A percentile compares a stretch with the other conserved stretches of the same genome.
phyloP scores from a whole-genome alignment of 2,888 invertebrate genomes.

The Ferrisia virgata region DNA sequence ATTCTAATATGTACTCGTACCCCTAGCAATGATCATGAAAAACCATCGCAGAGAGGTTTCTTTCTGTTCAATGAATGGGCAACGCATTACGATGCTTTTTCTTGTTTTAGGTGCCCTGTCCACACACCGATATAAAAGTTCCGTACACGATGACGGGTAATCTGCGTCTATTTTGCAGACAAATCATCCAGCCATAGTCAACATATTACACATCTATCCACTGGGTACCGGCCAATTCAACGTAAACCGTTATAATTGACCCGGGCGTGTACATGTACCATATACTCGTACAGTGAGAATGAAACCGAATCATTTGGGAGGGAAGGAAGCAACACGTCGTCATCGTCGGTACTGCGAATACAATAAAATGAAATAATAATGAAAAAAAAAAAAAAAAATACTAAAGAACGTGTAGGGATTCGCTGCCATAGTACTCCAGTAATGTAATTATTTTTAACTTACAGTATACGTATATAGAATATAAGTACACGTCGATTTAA shows the following conservation, averaged over 20 bases:
- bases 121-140: too few species aligned
- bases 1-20: too few species aligned
- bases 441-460: neutral
- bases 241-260: slow-evolving; percentile 3
- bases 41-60: too few species aligned
- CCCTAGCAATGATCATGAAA: too few species aligned
- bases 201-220: neutral
- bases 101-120: too few species aligned
- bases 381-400: neutral
- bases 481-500: neutral
- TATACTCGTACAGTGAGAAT: neutral
- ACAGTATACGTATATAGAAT: too few species aligned
- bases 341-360: neutral
- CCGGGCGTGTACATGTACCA: neutral
- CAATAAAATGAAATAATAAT: too few species aligned
- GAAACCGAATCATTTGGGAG: too few species aligned
- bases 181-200: neutral
- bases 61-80: too few species aligned
- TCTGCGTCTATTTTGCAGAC: too few species aligned
- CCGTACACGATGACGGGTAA: too few species aligned
- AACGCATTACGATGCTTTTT: too few species aligned
- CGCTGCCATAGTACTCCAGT: neutral
- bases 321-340: neutral
- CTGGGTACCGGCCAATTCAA: neutral
- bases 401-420: neutral